Evolutionary conservation across 2,113 vertebrate species (phyloP).

Genomic region (Phylloscopus whistleri): DNA sequence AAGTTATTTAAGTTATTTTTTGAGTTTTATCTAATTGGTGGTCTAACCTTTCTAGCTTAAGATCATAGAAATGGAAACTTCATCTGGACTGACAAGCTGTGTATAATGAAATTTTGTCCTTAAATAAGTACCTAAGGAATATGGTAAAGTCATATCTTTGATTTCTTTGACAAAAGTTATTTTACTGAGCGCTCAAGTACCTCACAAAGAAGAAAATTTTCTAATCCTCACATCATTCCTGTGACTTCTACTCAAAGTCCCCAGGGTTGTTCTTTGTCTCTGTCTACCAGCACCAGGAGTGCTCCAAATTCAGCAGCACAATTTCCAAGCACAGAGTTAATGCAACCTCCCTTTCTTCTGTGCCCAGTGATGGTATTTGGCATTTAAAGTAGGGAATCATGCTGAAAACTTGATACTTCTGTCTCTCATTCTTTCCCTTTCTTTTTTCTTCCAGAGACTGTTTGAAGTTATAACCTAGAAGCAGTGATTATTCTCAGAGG

Average conservation of each 20-base stretch:
- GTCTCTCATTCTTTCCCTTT: neutral
- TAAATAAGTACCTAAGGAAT: neutral
- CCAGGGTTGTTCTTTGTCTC: neutral
- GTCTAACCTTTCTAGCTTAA: neutral
- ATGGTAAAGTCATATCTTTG: neutral
- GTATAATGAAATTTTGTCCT: neutral
- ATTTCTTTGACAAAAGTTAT: neutral
- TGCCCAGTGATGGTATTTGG: neutral
- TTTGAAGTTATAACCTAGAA: neutral
- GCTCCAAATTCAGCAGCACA: neutral
- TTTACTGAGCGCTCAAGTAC: neutral
- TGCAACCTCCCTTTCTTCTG: neutral
- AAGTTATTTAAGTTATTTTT: neutral
- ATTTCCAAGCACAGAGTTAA: neutral
- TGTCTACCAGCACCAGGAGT: neutral
- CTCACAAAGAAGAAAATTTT: neutral
- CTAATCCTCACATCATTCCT: neutral
- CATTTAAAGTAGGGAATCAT: neutral
- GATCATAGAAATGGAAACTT: neutral
- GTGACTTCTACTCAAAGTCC: neutral
- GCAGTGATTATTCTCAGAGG: neutral
- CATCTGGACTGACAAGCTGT: neutral
- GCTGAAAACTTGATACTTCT: neutral
- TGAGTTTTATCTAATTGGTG: neutral
- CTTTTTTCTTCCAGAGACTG: neutral